Evolutionary conservation across 2,888 invertebrate genomes (phyloP).

Genomic region (Hoplodrina blanda): DNA sequence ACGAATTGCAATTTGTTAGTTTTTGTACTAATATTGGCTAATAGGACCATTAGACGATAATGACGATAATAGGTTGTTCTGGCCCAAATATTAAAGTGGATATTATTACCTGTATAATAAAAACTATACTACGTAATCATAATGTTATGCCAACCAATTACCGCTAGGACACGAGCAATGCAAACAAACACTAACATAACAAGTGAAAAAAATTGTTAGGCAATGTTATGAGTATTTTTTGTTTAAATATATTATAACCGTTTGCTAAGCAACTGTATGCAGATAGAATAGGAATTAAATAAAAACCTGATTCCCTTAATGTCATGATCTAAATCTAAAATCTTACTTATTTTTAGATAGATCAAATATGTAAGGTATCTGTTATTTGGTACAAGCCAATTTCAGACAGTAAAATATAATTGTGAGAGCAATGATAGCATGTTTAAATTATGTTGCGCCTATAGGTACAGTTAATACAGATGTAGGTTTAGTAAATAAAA

Average conservation of each 20-base stretch:
- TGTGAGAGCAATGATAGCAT: not conserved
- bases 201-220: not conserved
- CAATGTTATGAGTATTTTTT: conserved; percentile 7
- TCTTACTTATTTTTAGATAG: conserved; percentile 5
- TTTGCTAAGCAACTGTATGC: not conserved
- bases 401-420: conserved; percentile 21
- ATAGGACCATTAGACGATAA: conserved; percentile 48
- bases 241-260: not conserved
- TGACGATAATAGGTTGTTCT: conserved; percentile 45
- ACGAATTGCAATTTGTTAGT: conserved; percentile 53
- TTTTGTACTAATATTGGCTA: conserved; percentile 52
- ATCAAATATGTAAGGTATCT: conserved; percentile 3
- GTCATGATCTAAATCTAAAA: not conserved
- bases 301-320: conserved; percentile 1
- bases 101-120: not conserved
- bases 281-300: not conserved
- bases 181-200: conserved; percentile 8
- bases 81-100: conserved; percentile 33
- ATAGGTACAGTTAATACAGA: not conserved
- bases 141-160: conserved; percentile 7
- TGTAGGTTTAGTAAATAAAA: conserved; percentile 17
- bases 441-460: not conserved
- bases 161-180: conserved; percentile 2
- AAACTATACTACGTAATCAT: not conserved
- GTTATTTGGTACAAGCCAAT: not conserved